Evolutionary conservation across 2,888 invertebrate genomes (phyloP).

Genomic region (Tethea ocularis): DNA sequence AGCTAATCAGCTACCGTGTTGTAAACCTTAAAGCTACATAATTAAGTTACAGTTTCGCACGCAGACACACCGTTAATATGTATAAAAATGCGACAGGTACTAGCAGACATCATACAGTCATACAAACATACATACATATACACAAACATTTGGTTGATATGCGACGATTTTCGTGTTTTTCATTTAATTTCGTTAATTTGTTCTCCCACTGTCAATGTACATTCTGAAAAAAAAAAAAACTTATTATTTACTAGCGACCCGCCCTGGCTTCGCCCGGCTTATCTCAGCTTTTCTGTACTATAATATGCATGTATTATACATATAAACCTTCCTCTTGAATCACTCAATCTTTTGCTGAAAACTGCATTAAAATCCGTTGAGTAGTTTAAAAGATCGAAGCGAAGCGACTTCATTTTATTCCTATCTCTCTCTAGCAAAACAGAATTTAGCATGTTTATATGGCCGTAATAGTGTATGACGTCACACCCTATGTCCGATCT

Average conservation of each 20-base stretch:
- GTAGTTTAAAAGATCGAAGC: too few species aligned
- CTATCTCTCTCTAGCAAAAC: too few species aligned
- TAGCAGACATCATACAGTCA: constrained; percentile 19
- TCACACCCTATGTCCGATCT: too few species aligned
- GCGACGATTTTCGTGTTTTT: constrained; percentile 38
- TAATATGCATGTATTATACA: too few species aligned
- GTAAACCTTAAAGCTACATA: constrained; percentile 1
- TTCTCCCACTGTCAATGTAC: constrained; percentile 25
- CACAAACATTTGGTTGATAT: constrained; percentile 44
- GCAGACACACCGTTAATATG: constrained; percentile 15
- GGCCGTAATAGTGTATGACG: too few species aligned
- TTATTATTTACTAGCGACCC: neutral
- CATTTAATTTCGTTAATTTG: constrained; percentile 34
- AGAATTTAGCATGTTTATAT: too few species aligned
- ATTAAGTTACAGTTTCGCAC: constrained; percentile 14
- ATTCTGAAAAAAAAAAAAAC: constrained; percentile 18
- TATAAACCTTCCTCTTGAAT: too few species aligned
- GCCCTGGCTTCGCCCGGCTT: too few species aligned
- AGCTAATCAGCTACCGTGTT: constrained; percentile 1
- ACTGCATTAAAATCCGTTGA: too few species aligned
- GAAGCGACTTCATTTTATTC: too few species aligned
- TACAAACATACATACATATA: constrained; percentile 25
- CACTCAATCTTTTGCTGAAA: too few species aligned
- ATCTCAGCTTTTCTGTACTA: too few species aligned
- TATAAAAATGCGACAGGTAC: constrained; percentile 31